Conservation (phyloP, 1,140 invertebrate species). For the Drosophila prosaltans region DNA sequence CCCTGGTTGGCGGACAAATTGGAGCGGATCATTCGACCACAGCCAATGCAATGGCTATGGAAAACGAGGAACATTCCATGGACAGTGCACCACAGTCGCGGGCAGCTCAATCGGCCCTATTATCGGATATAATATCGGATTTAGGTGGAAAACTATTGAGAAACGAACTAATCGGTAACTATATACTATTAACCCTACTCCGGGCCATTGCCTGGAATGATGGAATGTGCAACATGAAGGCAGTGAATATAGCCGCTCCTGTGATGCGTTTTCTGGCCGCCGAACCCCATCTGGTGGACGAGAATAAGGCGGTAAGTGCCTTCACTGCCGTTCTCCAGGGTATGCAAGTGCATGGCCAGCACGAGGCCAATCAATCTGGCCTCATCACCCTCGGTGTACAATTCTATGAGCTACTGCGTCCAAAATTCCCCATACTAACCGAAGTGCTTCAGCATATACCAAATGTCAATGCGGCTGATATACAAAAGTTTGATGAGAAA, state of each 20-base stretch:
- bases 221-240: conserved; percentile 90
- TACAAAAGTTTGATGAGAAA: conserved; percentile 93
- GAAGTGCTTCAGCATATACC: conserved; percentile 90
- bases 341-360: conserved; percentile 91
- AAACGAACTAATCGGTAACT: conserved; percentile 87
- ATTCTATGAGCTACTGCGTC: conserved; percentile 91
- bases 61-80: conserved; percentile 87
- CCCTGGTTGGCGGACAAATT: conserved; percentile 84
- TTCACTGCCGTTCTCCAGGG: conserved; percentile 90
- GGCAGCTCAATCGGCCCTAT: conserved; percentile 84
- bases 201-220: conserved; percentile 94
- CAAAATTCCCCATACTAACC: conserved; percentile 87
- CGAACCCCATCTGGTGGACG: conserved; percentile 85
- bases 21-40: conserved; percentile 62
- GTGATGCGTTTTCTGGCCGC: conserved; percentile 86
- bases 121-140: conserved; percentile 89
- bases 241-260: conserved; percentile 88
- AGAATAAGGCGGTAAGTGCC: conserved; percentile 87
- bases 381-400: conserved; percentile 84
- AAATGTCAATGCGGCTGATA: conserved; percentile 89
- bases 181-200: conserved; percentile 86
- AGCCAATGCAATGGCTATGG: conserved; percentile 86
- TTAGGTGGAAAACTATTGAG: conserved; percentile 88
- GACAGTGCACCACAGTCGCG: conserved; percentile 85
- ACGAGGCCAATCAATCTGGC: conserved; percentile 88